Evolutionary conservation across 2,888 invertebrate species (phyloP).

Genomic region (Synanthedon andrenaeformis): DNA sequence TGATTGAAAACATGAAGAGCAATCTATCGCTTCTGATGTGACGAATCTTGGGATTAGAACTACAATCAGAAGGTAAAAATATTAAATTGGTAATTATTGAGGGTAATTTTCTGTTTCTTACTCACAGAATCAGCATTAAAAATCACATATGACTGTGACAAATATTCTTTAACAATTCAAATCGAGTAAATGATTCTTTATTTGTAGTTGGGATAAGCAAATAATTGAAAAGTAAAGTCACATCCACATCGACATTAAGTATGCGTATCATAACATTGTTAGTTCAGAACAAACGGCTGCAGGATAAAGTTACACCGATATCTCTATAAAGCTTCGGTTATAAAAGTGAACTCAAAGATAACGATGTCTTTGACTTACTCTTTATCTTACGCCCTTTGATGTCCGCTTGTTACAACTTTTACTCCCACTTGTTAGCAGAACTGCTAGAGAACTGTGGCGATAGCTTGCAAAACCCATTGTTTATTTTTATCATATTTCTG

Average conservation of each 20-base stretch:
- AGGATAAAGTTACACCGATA: constrained; percentile 11
- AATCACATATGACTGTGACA: no score
- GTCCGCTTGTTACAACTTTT: constrained; percentile 24
- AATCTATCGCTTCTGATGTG: no score
- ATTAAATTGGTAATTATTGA: no score
- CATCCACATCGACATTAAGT: background rate
- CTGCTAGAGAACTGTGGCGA: constrained; percentile 22
- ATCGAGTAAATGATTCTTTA: no score
- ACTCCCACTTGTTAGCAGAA: constrained; percentile 28
- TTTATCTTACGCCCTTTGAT: constrained; percentile 19
- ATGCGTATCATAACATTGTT: background rate
- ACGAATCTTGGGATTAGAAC: no score
- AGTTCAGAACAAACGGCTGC: constrained; percentile 2
- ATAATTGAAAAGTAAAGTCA: background rate
- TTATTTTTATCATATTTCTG: no score
- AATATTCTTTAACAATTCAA: no score
- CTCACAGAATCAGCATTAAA: no score
- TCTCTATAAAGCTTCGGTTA: constrained; percentile 11
- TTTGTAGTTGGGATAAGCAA: no score
- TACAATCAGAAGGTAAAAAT: no score
- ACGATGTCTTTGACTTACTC: constrained; percentile 24
- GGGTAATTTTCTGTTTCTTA: no score
- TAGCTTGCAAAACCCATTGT: constrained; percentile 4
- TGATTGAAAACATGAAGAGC: no score
- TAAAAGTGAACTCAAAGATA: constrained; percentile 27